Evolutionary conservation across 2,797 vertebrate species (phyloP).

Genomic region (Artibeus jamaicensis): DNA sequence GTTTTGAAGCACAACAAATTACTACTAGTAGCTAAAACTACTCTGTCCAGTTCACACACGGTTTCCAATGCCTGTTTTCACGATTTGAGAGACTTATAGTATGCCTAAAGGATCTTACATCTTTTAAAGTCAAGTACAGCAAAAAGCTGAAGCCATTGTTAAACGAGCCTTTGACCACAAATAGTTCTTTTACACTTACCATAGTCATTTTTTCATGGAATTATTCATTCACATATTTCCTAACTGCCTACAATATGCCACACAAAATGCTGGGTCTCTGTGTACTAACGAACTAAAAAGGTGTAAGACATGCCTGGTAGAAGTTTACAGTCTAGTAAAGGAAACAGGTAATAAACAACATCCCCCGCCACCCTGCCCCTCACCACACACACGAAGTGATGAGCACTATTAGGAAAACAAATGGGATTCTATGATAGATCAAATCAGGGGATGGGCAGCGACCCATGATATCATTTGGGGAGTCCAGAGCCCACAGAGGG

Average conservation of each 20-base stretch:
- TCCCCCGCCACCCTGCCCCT: no score
- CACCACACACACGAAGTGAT: not conserved
- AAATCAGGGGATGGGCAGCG: no score
- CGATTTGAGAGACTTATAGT: not conserved
- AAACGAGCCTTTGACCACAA: not conserved
- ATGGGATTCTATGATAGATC: not conserved
- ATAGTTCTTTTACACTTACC: not conserved
- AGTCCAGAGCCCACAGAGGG: not conserved
- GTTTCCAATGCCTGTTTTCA: not conserved
- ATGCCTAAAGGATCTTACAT: not conserved
- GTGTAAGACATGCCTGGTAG: not conserved
- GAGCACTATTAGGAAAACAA: not conserved
- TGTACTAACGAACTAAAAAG: not conserved
- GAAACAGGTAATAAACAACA: not conserved
- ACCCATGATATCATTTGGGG: fast-evolving
- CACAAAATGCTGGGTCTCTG: not conserved
- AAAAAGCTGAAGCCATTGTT: not conserved
- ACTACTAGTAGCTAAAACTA: not conserved
- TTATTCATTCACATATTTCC: not conserved
- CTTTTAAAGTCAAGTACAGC: not conserved
- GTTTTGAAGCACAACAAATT: not conserved
- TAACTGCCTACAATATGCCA: not conserved
- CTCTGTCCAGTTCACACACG: not conserved
- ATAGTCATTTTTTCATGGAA: not conserved
- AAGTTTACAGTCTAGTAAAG: not conserved